Conservation (phyloP, 1,140 invertebrate species). For the Lepidostoma basale region DNA sequence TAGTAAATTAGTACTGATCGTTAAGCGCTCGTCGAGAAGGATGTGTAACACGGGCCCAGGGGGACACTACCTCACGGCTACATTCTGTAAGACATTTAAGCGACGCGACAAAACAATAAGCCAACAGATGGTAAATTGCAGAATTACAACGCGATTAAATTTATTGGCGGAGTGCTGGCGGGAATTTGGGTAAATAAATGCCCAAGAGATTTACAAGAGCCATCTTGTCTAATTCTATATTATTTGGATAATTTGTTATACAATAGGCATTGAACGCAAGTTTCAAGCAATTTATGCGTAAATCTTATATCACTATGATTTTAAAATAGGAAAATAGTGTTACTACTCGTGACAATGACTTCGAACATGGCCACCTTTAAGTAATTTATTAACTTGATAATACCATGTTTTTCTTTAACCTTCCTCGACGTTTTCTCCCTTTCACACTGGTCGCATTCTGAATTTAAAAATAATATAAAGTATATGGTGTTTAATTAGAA, state of each 20-base stretch:
- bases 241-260: neutral
- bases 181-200: slow-evolving; percentile 23
- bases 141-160: slow-evolving; percentile 27
- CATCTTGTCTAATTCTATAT: slow-evolving; percentile 14
- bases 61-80: slow-evolving; percentile 12
- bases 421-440: too few relatives aligned
- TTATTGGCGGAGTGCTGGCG: slow-evolving; percentile 15
- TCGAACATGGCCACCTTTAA: too few relatives aligned
- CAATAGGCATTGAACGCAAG: too few relatives aligned
- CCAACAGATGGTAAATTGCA: slow-evolving; percentile 31
- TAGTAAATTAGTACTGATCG: neutral
- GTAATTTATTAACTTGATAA: too few relatives aligned
- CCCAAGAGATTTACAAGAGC: slow-evolving; percentile 11
- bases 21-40: neutral
- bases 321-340: too few relatives aligned
- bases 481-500: too few relatives aligned
- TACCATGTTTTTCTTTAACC: too few relatives aligned
- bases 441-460: too few relatives aligned
- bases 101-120: slow-evolving; percentile 31
- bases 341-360: too few relatives aligned
- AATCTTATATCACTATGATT: too few relatives aligned
- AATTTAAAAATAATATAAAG: too few relatives aligned
- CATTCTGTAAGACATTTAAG: slow-evolving; percentile 30
- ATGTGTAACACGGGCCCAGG: neutral
- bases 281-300: too few relatives aligned